Evolutionary conservation across 2,797 vertebrate species (phyloP), one percentile per base, ranked within the genome.

Genomic region (Saxicola maurus): DNA sequence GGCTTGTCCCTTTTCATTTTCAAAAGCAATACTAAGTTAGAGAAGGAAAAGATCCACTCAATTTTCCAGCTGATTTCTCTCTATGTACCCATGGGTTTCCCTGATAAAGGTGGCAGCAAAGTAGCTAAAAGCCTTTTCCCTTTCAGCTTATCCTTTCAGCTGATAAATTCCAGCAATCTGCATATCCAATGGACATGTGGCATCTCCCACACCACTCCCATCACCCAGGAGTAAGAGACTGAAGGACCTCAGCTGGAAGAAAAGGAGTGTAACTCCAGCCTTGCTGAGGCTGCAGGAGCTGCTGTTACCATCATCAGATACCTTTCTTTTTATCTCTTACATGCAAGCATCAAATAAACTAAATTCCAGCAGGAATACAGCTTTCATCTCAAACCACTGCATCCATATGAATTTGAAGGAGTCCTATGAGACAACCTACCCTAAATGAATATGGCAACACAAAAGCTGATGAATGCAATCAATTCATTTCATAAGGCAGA

Each of bases 161-260:
- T 6, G 33, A 60, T 13, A n/a, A 65, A 79, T 79, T 31, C 21
- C 67, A 79, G 37, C 45, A 60, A 49, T 18, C 20, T 72, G 17
- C 2, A 2, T 27, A 16, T 46, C 17, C 28, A 28, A 1, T 4
- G 42, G n/a, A 30, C 1, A 2, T 1, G 17, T 24, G 45, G 12
- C 57, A 60, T 15, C 27, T 82, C 42, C 56, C 67, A 57, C 24
- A 35, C 4, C 16, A 27, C 27, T 81, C n/a, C 49, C 40, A 31
- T 11, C n/a, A 18, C 18, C 18, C 49, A 48, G 16, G 10, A 81
- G 19, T 1, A 27, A 6, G 35, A 48, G 30, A 17, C 15, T 12
- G 33, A 71, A 78, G 60, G 19, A 60, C 17, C 20, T 64, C 60
- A 62, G 53, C 15, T 45, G 27, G 42, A 24, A 48, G 17, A 38